Percentiles rank a stretch among this genome's conserved stretches.
Evolutionary conservation across 2,888 invertebrate genomes (phyloP).

Genomic region (Tetramorium bicarinatum): DNA sequence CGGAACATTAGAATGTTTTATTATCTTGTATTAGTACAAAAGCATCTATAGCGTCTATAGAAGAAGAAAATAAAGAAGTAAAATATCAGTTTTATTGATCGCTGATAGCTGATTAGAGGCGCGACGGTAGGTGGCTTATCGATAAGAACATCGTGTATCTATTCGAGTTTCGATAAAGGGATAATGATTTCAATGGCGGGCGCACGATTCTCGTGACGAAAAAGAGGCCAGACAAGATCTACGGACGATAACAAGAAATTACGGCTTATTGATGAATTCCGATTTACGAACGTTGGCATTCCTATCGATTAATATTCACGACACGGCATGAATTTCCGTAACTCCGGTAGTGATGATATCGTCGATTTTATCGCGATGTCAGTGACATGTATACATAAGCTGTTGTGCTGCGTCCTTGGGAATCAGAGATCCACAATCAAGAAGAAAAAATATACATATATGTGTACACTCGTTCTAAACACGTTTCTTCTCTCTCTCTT

Average conservation of each 20-base stretch:
- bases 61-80: constrained; percentile 3
- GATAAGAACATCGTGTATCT: constrained; percentile 33
- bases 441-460: background rate
- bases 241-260: background rate
- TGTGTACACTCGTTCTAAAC: background rate
- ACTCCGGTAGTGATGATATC: background rate
- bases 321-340: background rate
- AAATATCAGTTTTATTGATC: constrained; percentile 37
- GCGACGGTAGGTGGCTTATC: constrained; percentile 19
- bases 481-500: background rate
- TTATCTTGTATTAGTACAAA: background rate
- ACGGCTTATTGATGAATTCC: constrained; percentile 7
- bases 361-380: background rate
- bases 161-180: constrained; percentile 31
- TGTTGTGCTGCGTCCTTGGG: background rate
- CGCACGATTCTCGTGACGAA: background rate
- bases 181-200: constrained; percentile 28
- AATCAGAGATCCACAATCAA: background rate
- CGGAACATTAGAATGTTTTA: background rate
- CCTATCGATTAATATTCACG: constrained; percentile 20
- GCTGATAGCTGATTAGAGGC: constrained; percentile 23
- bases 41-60: background rate
- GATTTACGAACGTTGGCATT: background rate
- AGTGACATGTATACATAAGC: constrained; percentile 1
- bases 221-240: constrained; percentile 2